Percentiles rank a stretch among this genome's conserved stretches.
Conservation (phyloP, 2,888 invertebrate species). For the Cryptus armator region DNA sequence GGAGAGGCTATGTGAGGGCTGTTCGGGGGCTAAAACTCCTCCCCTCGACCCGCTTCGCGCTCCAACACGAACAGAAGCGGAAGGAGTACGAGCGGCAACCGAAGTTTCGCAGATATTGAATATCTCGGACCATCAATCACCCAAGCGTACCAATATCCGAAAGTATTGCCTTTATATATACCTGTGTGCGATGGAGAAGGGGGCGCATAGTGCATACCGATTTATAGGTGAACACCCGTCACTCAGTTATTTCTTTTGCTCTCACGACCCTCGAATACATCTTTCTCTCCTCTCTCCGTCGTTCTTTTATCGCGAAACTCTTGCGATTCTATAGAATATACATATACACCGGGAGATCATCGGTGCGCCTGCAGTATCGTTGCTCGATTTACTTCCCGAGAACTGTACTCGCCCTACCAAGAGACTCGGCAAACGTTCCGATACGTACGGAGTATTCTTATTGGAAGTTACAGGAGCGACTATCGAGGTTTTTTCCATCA, state of each 20-base stretch:
- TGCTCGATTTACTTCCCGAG: slow-evolving; percentile 14
- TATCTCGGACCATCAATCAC: slow-evolving; percentile 84
- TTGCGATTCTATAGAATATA: slow-evolving; percentile 12
- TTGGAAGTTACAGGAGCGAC: background rate
- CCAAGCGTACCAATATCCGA: slow-evolving; percentile 80
- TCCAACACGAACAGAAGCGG: slow-evolving; percentile 47
- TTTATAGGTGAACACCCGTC: slow-evolving; percentile 67
- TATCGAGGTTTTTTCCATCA: slow-evolving; percentile 3
- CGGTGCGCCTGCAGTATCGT: slow-evolving; percentile 9
- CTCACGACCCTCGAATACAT: background rate
- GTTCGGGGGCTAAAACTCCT: background rate
- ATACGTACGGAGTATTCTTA: slow-evolving; percentile 13
- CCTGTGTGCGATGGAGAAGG: slow-evolving; percentile 26
- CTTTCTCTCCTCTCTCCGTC: slow-evolving; percentile 4
- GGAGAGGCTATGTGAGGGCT: background rate
- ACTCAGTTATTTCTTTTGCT: slow-evolving; percentile 44
- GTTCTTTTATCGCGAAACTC: slow-evolving; percentile 28
- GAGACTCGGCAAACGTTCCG: background rate
- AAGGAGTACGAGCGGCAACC: slow-evolving; percentile 38
- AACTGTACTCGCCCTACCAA: slow-evolving; percentile 11
- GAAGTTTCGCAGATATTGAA: slow-evolving; percentile 83
- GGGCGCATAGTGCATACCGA: slow-evolving; percentile 58
- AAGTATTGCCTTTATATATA: slow-evolving; percentile 81
- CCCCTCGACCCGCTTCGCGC: slow-evolving; percentile 52
- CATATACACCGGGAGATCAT: background rate